Percentiles rank a stretch among this genome's conserved stretches.
phyloP scores from a whole-genome alignment of 2,888 invertebrate species.

The Drosophila anomalata region DNA sequence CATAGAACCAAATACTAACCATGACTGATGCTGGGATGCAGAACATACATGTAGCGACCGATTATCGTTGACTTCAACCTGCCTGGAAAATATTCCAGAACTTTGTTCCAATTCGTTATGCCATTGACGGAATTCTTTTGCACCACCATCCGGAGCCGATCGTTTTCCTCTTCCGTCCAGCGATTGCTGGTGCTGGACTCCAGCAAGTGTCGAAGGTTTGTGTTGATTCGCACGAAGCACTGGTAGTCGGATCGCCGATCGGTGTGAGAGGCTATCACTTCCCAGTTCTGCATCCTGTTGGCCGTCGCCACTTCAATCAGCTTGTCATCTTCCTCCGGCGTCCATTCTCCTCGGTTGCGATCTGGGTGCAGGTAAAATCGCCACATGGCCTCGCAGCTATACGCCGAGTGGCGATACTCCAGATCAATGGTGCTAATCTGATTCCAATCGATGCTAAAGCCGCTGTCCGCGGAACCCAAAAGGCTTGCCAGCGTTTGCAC shows the following conservation, averaged over 20 bases:
- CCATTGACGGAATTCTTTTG: constrained; percentile 87
- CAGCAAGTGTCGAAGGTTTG: constrained; percentile 81
- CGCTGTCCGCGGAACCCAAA: constrained; percentile 48
- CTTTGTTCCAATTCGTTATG: constrained; percentile 90
- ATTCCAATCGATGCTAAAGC: constrained; percentile 82
- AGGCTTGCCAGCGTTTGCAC: constrained; percentile 54
- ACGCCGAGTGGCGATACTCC: constrained; percentile 86
- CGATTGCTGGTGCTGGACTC: constrained; percentile 36
- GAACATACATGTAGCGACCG: constrained; percentile 84
- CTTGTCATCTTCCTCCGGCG: constrained; percentile 84
- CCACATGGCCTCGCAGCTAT: constrained; percentile 90
- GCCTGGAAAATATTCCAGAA: constrained; percentile 87
- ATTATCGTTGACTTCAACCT: constrained; percentile 88
- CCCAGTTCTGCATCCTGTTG: constrained; percentile 87
- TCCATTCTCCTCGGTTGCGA: constrained; percentile 87
- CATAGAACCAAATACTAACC: constrained; percentile 54
- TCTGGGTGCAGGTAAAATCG: constrained; percentile 88
- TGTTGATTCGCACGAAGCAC: constrained; percentile 88
- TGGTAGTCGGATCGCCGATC: constrained; percentile 88
- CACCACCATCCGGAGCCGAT: constrained; percentile 87
- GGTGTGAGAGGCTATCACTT: constrained; percentile 85
- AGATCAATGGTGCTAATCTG: constrained; percentile 79
- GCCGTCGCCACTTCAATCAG: constrained; percentile 82
- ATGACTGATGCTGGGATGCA: constrained; percentile 77
- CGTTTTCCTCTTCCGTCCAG: constrained; percentile 90